Base-by-base conservation (phyloP, 1,140 invertebrate genomes). In the Eubasilissa regina region DNA sequence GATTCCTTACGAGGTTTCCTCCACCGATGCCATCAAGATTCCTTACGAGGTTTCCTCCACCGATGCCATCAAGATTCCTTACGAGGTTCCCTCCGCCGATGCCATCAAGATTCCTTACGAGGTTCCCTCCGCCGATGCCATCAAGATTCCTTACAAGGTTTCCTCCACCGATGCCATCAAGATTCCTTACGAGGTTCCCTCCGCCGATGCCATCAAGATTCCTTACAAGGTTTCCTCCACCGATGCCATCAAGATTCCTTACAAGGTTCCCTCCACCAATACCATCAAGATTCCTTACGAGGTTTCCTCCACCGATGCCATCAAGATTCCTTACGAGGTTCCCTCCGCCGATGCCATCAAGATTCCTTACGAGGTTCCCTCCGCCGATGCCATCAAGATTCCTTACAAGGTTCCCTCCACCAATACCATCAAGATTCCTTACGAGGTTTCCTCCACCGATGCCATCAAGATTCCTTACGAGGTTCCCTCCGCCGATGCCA, bases 381-480 rank as follows among this genome's bases (percentile, higher is more conserved):
- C 83, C 85, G 1, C 84, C 84, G 9, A 85, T 79, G n/a, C 83
- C 83, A 70, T 85, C 84, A 11, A 85, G 12, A 75, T 85, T 85
- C 45, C 79, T 80, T 3, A 86, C 43, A 11, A 87, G 76, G 25
- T 85, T 84, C 1, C 84, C 86, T 3, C 85, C 84, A 35, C 85
- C 86, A 4, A 87, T 83, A 9, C 85, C 84, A 48, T 84, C 83
- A 11, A 86, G 58, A 77, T 86, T 86, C 15, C 85, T 84, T 35
- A 84, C 83, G 11, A 86, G 62, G 74, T 86, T 86, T 10, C 87
- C 87, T 13, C 88, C 89, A 0, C 86, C 87, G 4, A 90, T 86
- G 11, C 85, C 84, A 74, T 90, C 89, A 10, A 89, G 78, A 79
- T 87, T 88, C 85, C 19, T 89, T 8, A 90, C 83, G 15, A 89